phyloP scores from a whole-genome alignment of 2,113 vertebrate species.

The Lota lota region DNA sequence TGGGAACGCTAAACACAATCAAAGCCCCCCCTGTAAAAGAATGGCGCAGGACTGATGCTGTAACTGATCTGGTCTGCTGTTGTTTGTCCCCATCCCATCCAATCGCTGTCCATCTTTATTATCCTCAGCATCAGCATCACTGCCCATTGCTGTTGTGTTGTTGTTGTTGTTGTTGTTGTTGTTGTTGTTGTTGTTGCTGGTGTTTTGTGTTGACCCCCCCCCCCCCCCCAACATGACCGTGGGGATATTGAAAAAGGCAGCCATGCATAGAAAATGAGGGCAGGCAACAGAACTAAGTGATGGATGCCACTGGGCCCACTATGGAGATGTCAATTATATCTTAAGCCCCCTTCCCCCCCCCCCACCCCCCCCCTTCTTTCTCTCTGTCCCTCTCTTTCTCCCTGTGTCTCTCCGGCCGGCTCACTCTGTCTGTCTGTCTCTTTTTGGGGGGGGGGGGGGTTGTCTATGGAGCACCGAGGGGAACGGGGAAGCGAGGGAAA shows the following conservation, averaged over 20 bases:
- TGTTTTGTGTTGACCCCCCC: too few relatives aligned
- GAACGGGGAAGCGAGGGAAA: slow-evolving; percentile 53
- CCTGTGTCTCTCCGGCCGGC: background rate
- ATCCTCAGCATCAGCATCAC: slow-evolving; percentile 36
- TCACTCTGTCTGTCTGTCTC: slow-evolving; percentile 47
- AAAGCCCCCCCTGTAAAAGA: too few relatives aligned
- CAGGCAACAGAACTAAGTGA: too few relatives aligned
- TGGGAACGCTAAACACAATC: too few relatives aligned
- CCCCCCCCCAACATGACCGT: slow-evolving; percentile 51
- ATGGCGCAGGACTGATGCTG: background rate
- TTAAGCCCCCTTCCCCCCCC: slow-evolving; percentile 40
- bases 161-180: slow-evolving; percentile 21
- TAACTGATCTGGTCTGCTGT: slow-evolving; percentile 7
- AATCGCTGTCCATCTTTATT: too few relatives aligned
- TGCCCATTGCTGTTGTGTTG: slow-evolving; percentile 35
- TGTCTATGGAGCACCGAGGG: slow-evolving; percentile 41
- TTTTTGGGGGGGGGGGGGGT: background rate
- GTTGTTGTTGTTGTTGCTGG: slow-evolving; percentile 32
- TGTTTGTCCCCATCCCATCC: slow-evolving; percentile 4
- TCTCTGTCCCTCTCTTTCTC: slow-evolving; percentile 26
- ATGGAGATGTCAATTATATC: slow-evolving; percentile 61
- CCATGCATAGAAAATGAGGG: slow-evolving; percentile 64
- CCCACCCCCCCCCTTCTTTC: slow-evolving; percentile 22
- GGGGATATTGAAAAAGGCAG: slow-evolving; percentile 51
- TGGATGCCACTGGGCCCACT: slow-evolving; percentile 46